Evolutionary conservation across 2,113 vertebrate species (phyloP), one percentile per base, ranked within the genome.

Genomic region (Chionis minor): DNA sequence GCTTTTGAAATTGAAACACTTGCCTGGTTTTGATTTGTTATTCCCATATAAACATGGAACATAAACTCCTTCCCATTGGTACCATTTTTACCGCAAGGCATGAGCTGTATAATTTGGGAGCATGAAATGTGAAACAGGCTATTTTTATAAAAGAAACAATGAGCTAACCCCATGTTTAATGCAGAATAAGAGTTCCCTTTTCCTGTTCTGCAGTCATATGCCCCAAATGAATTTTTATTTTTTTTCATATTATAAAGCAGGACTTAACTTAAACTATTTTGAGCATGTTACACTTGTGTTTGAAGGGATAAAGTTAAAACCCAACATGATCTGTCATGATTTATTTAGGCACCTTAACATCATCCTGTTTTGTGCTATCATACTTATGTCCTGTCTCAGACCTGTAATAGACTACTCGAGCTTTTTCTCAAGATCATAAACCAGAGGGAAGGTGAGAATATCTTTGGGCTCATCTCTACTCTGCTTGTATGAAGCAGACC

Each of bases 21-120:
- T 56, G 45, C 79, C 88, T 97, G 83, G 45, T 95, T 97, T 97
- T 98, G 90, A 96, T 97, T 98, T 97, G 51, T 92, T 97, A 90
- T 92, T 90, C 72, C 47, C 67, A 70, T 58, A 61, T 86, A 97
- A 95, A 66, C 26, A 40, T 12, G 84, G 71, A 86, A 49, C n/a
- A 88, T 69, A 94, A 94, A 95, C 72, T 95, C 28, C 80, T 97
- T 97, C 72, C 91, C 65, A 93, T 33, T 96, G 70, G 58, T 85
- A 58, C 80, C 15, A 24, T 61, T 96, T 94, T 97, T 90, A 92
- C 92, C 12, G 7, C 91, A 96, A 94, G 30, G 47, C 30, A 87
- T 95, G 44, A 79, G 47, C 69, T 91, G n/a, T 81, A 54, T 91
- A 84, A 86, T 78, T 56, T 92, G 20, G 77, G 45, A 92, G n/a